These are phyloP conservation scores for Poeciliopsis turrubarensis DNA, from an alignment of 2,113 vertebrate genomes.

Conservation along the genomic window DNA sequence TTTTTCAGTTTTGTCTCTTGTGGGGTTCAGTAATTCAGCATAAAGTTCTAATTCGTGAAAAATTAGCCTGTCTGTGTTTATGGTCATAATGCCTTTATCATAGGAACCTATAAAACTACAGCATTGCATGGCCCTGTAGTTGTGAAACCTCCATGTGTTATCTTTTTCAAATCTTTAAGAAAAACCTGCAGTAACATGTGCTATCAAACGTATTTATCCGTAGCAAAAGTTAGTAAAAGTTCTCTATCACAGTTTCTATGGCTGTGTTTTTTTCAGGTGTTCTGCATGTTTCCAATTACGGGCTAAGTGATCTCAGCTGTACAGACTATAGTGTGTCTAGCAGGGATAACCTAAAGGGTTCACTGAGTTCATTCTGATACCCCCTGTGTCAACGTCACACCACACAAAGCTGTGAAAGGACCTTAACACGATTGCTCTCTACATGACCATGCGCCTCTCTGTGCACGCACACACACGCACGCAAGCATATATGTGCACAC, in stretches of 20 bases:
- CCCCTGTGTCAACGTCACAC: slow-evolving; percentile 57
- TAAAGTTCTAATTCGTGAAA: not conserved
- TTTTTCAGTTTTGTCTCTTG: too few species aligned
- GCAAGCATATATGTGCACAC: not conserved
- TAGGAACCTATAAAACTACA: not conserved
- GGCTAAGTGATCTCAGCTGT: slow-evolving; percentile 64
- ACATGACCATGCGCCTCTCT: slow-evolving; percentile 61
- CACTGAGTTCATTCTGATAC: slow-evolving; percentile 62
- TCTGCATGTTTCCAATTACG: slow-evolving; percentile 61
- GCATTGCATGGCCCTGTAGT: slow-evolving; percentile 4
- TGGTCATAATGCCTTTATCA: not conserved
- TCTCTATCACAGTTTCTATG: slow-evolving; percentile 34
- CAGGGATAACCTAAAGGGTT: slow-evolving; percentile 62
- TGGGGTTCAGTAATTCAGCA: too few species aligned
- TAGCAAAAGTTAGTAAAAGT: slow-evolving; percentile 35
- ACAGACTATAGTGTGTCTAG: slow-evolving; percentile 36
- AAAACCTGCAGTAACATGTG: slow-evolving; percentile 1
- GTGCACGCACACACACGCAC: not conserved
- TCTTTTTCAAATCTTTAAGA: slow-evolving; percentile 1
- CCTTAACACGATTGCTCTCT: slow-evolving; percentile 64
- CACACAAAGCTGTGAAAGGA: slow-evolving; percentile 72
- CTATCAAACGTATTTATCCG: slow-evolving; percentile 20
- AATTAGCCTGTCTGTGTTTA: not conserved
- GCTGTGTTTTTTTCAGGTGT: slow-evolving; percentile 28
- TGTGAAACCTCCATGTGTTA: slow-evolving; percentile 1